Evolutionary conservation across 2,113 vertebrate species (phyloP), one percentile per base, ranked within the genome.

Genomic region (Perognathus longimembris): DNA sequence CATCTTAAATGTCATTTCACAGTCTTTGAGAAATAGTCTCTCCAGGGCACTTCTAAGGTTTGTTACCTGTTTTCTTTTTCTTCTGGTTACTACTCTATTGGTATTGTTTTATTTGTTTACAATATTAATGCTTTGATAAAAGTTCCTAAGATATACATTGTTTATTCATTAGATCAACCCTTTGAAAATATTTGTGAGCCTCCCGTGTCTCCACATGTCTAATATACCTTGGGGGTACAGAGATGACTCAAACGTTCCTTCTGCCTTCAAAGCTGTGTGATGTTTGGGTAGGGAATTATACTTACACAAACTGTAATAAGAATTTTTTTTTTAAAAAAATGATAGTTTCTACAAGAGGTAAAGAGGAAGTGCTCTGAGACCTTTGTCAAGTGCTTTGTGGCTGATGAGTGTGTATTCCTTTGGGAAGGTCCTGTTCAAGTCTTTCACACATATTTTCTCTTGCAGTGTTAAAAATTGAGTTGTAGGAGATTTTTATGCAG

Each of bases 1-100:
- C 32, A 64, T 63, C 57, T 75, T 83, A 88, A 84, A 69, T 89
- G 71, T 54, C 73, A 38, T 83, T 77, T 89, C 86, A 77, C 26
- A 54, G 12, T 63, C 59, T 17, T 11, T 83, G 42, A 76, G 66
- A 78, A 85, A 42, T 86, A 15, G 7, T 38, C 24, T 45, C 34
- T 15, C 14, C 28, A 0, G 22, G 3, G 12, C 22, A 21, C 36
- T 69, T 61, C 59, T 45, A 14, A 73, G 6, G 30, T 17, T 36
- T 63, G 6, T 36, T 70, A 50, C 22, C 80, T 61, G 7, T 40
- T 32, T 26, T 30, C 63, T 89, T 59, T 95, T 75, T 76, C 73
- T 20, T 78, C 17, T 66, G 45, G 28, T 32, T 6, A 9, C n/a
- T 26, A 11, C 11, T 50, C 20, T 89, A 3, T 75, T 24, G 20